Evolutionary conservation across 2,888 invertebrate genomes (phyloP), one percentile per base, ranked within the genome.

Genomic region (Drosophila diplacantha): DNA sequence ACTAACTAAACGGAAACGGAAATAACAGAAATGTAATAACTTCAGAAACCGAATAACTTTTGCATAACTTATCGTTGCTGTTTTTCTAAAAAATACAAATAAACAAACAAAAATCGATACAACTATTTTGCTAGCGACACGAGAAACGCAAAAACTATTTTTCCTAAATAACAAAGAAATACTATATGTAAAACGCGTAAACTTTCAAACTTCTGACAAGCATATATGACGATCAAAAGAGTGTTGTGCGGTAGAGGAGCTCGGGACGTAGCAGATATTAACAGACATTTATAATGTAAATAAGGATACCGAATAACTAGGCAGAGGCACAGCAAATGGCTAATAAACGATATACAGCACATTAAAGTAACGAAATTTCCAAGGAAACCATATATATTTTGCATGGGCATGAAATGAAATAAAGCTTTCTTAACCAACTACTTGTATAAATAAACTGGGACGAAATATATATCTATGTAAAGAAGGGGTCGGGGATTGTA

Each of bases 171-270:
- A 37, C 49, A 53, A 43, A 60, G 31, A 51, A 58, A 60, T 50
- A 47, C 38, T 61, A 49, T 59, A 54, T 9, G 43, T 9, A 56
- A 47, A 71, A 34, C 44, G 44, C 64, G 56, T 58, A 58, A 69
- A 49, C 56, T 59, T 66, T 58, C 46, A 50, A 60, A 47, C 60
- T 57, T 73, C 53, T 59, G 37, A 69, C 47, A 70, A 57, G 69
- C 74, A 69, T 58, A 61, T 59, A 71, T 68, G 75, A 77, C 77
- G 77, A 77, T 75, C 75, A 74, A 68, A 62, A 66, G 52, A 37
- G 71, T 75, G 67, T 71, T 74, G 76, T 76, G 74, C 61, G 64
- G 44, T 64, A 61, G 38, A 61, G 37, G 55, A 62, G 51, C 22
- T 43, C 52, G 22, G 34, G 44, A 46, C 14, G 9, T 31, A 56